Conservation (phyloP, 2,888 invertebrate species). For the Drosophila greeni region DNA sequence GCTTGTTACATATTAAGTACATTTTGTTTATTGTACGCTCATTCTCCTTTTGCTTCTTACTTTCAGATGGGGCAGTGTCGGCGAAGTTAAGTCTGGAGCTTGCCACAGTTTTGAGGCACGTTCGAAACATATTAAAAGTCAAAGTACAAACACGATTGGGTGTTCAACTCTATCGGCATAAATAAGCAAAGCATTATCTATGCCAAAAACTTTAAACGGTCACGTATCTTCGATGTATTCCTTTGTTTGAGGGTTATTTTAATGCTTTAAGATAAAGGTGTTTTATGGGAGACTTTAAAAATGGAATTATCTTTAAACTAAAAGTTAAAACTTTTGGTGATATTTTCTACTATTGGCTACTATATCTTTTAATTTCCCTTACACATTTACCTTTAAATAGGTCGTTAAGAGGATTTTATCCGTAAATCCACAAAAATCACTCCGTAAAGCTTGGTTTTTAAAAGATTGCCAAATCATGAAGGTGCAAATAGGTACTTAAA, state of each 20-base stretch:
- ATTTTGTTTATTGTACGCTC: conserved; percentile 25
- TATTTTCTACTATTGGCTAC: neutral
- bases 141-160: conserved; percentile 19
- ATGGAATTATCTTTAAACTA: too few species aligned
- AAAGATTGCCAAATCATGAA: conserved; percentile 14
- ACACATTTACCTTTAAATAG: neutral
- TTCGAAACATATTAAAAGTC: conserved; percentile 15
- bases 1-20: conserved; percentile 62
- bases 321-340: neutral
- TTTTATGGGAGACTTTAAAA: neutral
- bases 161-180: conserved; percentile 9
- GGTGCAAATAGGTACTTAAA: conserved; percentile 1
- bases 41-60: conserved; percentile 2
- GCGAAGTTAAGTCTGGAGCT: neutral
- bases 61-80: conserved; percentile 3
- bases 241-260: neutral
- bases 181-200: neutral
- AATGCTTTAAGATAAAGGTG: neutral
- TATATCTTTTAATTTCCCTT: neutral
- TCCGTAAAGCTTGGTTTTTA: neutral
- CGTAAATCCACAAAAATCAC: neutral
- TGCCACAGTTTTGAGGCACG: conserved; percentile 19
- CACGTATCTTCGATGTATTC: conserved; percentile 20
- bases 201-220: conserved; percentile 4
- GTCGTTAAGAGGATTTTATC: neutral